Conservation (phyloP, 2,888 invertebrate genomes). For the Tholera decimalis region DNA sequence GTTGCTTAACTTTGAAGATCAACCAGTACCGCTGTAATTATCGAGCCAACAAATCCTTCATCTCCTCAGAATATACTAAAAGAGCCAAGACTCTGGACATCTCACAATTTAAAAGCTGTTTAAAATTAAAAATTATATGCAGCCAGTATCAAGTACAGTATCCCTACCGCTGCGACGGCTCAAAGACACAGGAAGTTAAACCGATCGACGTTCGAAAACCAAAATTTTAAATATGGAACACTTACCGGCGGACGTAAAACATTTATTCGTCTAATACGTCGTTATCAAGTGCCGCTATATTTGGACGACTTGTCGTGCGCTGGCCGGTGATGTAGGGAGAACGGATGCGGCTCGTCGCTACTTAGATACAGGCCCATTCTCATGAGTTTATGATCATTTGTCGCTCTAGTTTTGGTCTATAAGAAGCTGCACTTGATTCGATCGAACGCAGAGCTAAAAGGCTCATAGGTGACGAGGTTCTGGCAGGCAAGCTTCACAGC, state of each 20-base stretch:
- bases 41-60: too few relatives aligned
- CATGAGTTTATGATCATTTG: neutral
- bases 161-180: conserved; percentile 19
- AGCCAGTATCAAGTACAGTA: neutral
- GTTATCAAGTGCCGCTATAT: conserved; percentile 89
- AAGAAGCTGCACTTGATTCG: too few relatives aligned
- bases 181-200: conserved; percentile 60
- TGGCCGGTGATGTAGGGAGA: conserved; percentile 54
- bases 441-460: too few relatives aligned
- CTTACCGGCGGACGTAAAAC: conserved; percentile 84
- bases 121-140: neutral
- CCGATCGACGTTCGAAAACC: conserved; percentile 66
- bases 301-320: conserved; percentile 83
- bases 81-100: too few relatives aligned
- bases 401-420: neutral
- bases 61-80: too few relatives aligned
- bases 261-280: conserved; percentile 86
- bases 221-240: conserved; percentile 84
- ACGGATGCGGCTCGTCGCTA: conserved; percentile 65
- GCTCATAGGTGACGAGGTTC: too few relatives aligned
- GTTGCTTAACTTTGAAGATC: too few relatives aligned
- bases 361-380: neutral
- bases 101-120: too few relatives aligned
- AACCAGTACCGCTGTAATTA: too few relatives aligned
- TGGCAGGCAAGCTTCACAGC: too few relatives aligned